phyloP scores from a whole-genome alignment of 2,113 vertebrate species.

The Xiphophorus maculatus region DNA sequence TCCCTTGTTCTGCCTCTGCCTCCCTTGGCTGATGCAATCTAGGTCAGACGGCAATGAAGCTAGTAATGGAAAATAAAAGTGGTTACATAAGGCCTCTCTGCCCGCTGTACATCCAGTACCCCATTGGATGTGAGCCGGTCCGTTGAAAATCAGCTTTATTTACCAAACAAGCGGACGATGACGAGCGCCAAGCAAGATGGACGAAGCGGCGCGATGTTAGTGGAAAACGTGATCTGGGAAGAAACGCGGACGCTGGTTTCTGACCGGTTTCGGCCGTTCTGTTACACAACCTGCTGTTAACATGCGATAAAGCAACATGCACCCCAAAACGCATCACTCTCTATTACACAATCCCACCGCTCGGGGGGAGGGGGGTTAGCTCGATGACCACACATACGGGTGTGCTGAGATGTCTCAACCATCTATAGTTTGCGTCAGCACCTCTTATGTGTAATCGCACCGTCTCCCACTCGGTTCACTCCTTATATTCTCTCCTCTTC shows the following conservation, averaged over 20 bases:
- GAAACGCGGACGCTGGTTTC: too few species aligned
- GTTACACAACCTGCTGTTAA: too few species aligned
- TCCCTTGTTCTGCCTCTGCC: constrained; percentile 75
- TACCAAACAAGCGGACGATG: constrained; percentile 63
- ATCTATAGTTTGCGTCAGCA: constrained; percentile 67
- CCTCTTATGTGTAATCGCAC: constrained; percentile 73
- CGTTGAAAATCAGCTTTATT: constrained; percentile 71
- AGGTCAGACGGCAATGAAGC: constrained; percentile 80
- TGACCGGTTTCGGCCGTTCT: too few species aligned
- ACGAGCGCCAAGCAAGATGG: constrained; percentile 31
- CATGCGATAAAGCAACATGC: neutral
- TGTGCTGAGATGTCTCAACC: constrained; percentile 45
- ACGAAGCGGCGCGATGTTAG: constrained; percentile 2
- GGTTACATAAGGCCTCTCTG: constrained; percentile 78
- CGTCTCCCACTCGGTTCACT: constrained; percentile 74
- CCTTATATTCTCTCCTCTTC: constrained; percentile 73
- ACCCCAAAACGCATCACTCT: neutral
- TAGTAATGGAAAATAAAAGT: constrained; percentile 81
- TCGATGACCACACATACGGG: constrained; percentile 43
- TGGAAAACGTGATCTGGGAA: too few species aligned
- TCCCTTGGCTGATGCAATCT: constrained; percentile 78
- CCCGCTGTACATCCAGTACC: constrained; percentile 70
- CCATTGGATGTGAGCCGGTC: constrained; percentile 62
- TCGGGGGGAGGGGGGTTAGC: neutral
- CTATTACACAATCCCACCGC: constrained; percentile 46